These are phyloP conservation scores for Maconellicoccus hirsutus DNA, from an alignment of 1,140 invertebrate species.

Conservation along the genomic window DNA sequence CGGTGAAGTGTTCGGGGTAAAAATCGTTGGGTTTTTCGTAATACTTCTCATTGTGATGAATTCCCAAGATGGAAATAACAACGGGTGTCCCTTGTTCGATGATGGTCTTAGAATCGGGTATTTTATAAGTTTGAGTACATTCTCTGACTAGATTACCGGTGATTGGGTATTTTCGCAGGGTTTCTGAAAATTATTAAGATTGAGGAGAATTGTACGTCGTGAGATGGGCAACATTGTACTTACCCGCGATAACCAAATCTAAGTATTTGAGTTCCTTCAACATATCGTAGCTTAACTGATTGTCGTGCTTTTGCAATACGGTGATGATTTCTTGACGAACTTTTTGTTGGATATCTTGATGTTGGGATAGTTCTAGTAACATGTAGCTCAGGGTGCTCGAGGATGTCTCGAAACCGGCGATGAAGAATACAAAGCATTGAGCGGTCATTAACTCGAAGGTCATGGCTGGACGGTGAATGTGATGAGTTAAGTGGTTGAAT, in stretches of 20 bases:
- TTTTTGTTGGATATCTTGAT: slow-evolving; percentile 39
- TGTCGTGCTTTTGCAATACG: slow-evolving; percentile 33
- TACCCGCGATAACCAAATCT: slow-evolving; percentile 47
- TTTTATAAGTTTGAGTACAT: slow-evolving; percentile 37
- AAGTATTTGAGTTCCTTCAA: slow-evolving; percentile 47
- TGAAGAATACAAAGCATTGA: slow-evolving; percentile 38
- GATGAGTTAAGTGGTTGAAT: too few species aligned
- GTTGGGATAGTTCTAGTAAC: slow-evolving; percentile 28
- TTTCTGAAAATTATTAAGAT: slow-evolving; percentile 27
- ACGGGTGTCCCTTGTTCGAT: slow-evolving; percentile 47
- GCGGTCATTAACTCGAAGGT: slow-evolving; percentile 91
- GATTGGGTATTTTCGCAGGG: slow-evolving; percentile 31
- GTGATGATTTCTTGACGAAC: slow-evolving; percentile 41
- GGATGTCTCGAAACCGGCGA: slow-evolving; percentile 27
- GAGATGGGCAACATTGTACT: slow-evolving; percentile 14
- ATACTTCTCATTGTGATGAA: slow-evolving; percentile 44
- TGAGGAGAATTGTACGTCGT: not conserved
- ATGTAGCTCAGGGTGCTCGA: slow-evolving; percentile 26
- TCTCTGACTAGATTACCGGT: slow-evolving; percentile 35
- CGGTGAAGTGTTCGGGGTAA: slow-evolving; percentile 40
- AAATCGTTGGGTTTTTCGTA: slow-evolving; percentile 45
- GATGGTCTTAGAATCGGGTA: slow-evolving; percentile 43
- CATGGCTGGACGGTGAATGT: slow-evolving; percentile 47
- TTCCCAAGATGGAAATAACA: slow-evolving; percentile 45
- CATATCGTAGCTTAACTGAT: slow-evolving; percentile 43